Evolutionary conservation across 2,888 invertebrate genomes (phyloP).

Genomic region (Drosophila incognita): DNA sequence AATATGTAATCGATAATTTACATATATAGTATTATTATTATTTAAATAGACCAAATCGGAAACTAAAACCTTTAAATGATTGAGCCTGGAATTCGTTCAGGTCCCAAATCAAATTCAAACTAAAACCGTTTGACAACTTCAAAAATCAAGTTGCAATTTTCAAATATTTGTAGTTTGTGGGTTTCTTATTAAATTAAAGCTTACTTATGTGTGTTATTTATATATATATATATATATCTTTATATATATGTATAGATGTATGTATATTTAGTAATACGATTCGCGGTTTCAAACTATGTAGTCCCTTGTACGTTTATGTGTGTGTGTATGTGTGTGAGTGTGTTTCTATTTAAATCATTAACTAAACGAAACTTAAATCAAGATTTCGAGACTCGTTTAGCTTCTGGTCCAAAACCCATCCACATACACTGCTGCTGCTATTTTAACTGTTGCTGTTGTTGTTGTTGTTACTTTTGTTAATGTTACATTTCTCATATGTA

Average conservation of each 20-base stretch:
- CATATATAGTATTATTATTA: conserved; percentile 37
- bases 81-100: conserved; percentile 17
- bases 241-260: conserved; percentile 46
- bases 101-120: conserved; percentile 40
- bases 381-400: conserved; percentile 12
- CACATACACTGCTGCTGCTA: conserved; percentile 14
- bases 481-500: conserved; percentile 34
- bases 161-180: conserved; percentile 33
- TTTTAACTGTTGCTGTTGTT: conserved; percentile 23
- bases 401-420: background rate
- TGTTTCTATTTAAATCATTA: conserved; percentile 43
- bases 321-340: conserved; percentile 45
- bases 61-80: conserved; percentile 31
- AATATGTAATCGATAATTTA: conserved; percentile 52
- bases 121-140: conserved; percentile 32
- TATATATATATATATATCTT: conserved; percentile 35
- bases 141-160: conserved; percentile 44
- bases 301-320: conserved; percentile 80
- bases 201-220: conserved; percentile 47
- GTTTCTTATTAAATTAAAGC: conserved; percentile 56
- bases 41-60: conserved; percentile 48
- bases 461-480: conserved; percentile 23
- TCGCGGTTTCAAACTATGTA: conserved; percentile 82
- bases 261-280: conserved; percentile 83
- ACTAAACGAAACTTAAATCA: conserved; percentile 49